These are phyloP conservation scores for Hippocampus abdominalis DNA, from an alignment of 2,113 vertebrate species.

Conservation along the genomic window DNA sequence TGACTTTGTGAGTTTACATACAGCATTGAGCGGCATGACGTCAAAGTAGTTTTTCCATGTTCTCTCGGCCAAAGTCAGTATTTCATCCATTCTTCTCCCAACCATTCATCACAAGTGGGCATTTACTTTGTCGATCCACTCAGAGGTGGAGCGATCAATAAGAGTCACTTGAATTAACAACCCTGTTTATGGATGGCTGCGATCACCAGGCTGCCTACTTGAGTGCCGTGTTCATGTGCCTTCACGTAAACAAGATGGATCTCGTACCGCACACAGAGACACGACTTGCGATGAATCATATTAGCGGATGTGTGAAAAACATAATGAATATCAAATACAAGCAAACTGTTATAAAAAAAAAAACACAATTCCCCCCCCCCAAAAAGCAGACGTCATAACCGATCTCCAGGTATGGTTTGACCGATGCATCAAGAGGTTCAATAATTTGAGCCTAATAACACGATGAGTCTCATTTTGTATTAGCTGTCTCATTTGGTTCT, in stretches of 20 bases:
- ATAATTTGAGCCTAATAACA: background rate
- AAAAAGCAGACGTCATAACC: background rate
- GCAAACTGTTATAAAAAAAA: background rate
- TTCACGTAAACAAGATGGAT: background rate
- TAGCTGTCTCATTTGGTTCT: background rate
- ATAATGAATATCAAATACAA: background rate
- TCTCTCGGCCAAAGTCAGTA: background rate
- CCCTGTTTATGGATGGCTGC: constrained; percentile 1
- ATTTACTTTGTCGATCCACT: background rate
- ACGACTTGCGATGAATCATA: background rate
- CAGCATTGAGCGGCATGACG: background rate
- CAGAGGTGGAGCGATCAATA: constrained; percentile 5
- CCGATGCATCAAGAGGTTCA: background rate
- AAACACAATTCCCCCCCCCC: background rate
- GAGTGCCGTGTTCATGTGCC: background rate
- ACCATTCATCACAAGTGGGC: background rate
- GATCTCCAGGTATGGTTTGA: background rate
- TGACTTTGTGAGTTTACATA: background rate
- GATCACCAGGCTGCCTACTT: background rate
- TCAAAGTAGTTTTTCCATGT: background rate
- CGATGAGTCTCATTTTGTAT: background rate
- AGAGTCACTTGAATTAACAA: background rate
- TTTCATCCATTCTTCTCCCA: constrained; percentile 2
- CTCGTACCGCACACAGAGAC: background rate
- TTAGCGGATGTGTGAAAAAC: background rate